A percentile compares a stretch with the other conserved stretches of the same genome.
Evolutionary conservation across 92 coral and sea anemone species (phyloP).

Genomic region (Epizoanthus illoricatus): DNA sequence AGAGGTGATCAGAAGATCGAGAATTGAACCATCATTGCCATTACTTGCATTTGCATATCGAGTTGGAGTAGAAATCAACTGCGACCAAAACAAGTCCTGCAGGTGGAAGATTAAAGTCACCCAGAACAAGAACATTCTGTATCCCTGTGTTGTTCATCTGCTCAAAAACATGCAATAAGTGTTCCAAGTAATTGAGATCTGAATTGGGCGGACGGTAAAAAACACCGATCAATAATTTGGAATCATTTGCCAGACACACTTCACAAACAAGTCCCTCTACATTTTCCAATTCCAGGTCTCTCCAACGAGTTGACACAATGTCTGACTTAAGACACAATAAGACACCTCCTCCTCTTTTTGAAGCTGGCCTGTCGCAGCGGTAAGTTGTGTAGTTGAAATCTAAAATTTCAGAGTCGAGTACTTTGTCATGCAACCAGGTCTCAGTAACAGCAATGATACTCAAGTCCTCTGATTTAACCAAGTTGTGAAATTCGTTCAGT

Average conservation of each 20-base stretch:
- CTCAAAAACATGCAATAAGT: conserved; percentile 7
- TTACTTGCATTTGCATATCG: conserved; percentile 8
- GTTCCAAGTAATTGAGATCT: neutral
- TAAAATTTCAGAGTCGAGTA: no score
- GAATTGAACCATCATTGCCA: conserved; percentile 6
- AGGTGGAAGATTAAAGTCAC: conserved; percentile 38
- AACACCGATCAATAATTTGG: conserved; percentile 24
- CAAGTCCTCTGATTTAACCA: no score
- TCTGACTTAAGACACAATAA: neutral
- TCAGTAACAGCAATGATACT: no score
- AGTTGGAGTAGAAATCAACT: conserved; percentile 8
- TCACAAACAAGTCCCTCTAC: conserved; percentile 33
- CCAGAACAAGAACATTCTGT: conserved; percentile 12
- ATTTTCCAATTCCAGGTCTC: conserved; percentile 22
- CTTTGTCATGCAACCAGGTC: no score
- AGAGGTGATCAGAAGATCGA: conserved; percentile 20
- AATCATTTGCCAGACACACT: neutral
- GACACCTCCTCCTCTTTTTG: neutral
- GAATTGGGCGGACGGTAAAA: conserved; percentile 38
- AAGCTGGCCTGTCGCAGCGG: no score
- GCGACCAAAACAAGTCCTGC: conserved; percentile 23
- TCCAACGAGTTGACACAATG: conserved; percentile 20
- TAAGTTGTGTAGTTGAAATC: no score
- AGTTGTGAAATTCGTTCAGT: no score
- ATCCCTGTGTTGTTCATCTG: conserved; percentile 26